A percentile compares a stretch with the other conserved stretches of the same genome.
Conservation (phyloP, 64 coral and sea anemone species). For the Pocillopora damicornis region DNA sequence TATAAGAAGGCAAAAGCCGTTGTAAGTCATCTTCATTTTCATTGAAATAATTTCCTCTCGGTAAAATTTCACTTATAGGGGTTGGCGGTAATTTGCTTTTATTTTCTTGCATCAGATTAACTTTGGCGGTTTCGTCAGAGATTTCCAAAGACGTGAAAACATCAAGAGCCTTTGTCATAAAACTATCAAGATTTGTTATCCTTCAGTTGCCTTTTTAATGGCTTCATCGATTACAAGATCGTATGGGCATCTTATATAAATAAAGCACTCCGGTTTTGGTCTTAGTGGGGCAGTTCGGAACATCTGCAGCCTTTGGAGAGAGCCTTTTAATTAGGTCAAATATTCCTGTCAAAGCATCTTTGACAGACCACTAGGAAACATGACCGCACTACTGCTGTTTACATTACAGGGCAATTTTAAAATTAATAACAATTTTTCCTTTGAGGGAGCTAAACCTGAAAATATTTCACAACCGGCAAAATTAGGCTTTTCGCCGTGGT, state of each 20-base stretch:
- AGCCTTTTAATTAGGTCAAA: slow-evolving; percentile 9
- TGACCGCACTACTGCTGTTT: slow-evolving; percentile 11
- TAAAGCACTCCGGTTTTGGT: neutral
- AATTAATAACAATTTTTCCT: neutral
- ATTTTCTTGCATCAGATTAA: neutral
- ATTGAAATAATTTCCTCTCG: too few species aligned
- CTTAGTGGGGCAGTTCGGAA: neutral
- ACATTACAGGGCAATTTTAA: neutral
- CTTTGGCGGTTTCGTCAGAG: neutral
- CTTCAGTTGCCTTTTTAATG: slow-evolving; percentile 12
- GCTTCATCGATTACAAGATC: neutral
- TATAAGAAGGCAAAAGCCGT: too few species aligned
- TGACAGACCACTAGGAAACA: neutral
- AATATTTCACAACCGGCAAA: neutral
- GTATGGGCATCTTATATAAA: neutral
- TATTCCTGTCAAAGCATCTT: slow-evolving; percentile 10
- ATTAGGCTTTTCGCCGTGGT: neutral
- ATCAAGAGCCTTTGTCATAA: neutral
- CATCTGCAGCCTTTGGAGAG: slow-evolving; percentile 17
- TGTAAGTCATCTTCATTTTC: too few species aligned
- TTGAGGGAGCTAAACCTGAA: neutral
- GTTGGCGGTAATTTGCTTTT: neutral
- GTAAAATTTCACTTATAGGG: neutral
- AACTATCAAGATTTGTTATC: neutral
- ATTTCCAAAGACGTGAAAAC: neutral